Conservation (phyloP, 2,113 vertebrate genomes). For the Otis tarda region DNA sequence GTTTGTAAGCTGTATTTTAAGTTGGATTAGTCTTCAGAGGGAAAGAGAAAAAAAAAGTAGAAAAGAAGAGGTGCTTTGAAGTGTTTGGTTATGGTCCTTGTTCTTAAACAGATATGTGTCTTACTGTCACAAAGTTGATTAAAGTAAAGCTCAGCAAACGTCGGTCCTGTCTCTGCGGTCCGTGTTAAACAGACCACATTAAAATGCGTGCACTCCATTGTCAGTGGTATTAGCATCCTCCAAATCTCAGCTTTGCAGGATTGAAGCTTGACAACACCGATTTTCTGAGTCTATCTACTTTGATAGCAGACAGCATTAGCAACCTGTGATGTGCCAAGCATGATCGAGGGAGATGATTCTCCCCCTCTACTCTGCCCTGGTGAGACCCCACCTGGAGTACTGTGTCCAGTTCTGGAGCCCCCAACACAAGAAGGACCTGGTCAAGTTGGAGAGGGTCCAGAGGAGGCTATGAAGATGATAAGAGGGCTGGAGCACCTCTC, state of each 20-base stretch:
- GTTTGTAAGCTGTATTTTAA: neutral
- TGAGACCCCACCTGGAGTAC: too few relatives aligned
- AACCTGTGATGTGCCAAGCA: neutral
- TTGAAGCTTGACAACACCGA: neutral
- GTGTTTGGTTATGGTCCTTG: neutral
- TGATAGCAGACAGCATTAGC: neutral
- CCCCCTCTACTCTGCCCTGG: too few relatives aligned
- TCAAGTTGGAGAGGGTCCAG: too few relatives aligned
- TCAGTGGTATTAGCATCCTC: neutral
- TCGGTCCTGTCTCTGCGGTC: neutral
- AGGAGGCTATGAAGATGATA: too few relatives aligned
- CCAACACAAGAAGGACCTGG: too few relatives aligned
- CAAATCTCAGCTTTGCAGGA: neutral
- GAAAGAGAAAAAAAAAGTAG: neutral
- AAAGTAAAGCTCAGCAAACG: neutral
- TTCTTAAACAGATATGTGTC: slow-evolving; percentile 5
- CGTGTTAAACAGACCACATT: neutral
- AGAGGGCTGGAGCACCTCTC: too few relatives aligned
- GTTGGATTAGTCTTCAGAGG: slow-evolving; percentile 18
- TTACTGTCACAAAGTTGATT: slow-evolving; percentile 17
- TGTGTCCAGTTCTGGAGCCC: too few relatives aligned
- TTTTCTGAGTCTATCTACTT: neutral
- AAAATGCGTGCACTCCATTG: neutral
- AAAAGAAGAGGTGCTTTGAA: slow-evolving; percentile 20
- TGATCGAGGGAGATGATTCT: neutral